A percentile compares a stretch with the other conserved stretches of the same genome.
Evolutionary conservation across 2,113 vertebrate genomes (phyloP).

Genomic region (Leuciscus idus): DNA sequence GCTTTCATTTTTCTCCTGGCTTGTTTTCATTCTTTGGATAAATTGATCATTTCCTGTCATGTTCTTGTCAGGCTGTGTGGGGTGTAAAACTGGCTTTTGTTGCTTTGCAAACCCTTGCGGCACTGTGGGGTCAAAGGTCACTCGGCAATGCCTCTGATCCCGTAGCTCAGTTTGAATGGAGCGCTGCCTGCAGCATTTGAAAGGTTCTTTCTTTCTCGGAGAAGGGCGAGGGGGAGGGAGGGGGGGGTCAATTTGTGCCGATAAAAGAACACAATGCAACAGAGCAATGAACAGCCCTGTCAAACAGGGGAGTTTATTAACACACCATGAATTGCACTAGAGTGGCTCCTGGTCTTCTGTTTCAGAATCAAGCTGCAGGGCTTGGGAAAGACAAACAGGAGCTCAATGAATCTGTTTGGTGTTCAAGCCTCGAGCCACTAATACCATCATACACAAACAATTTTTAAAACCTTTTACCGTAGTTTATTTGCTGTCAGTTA

Average conservation of each 20-base stretch:
- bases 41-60: conserved; percentile 32
- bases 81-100: conserved; percentile 53
- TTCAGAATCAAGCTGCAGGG: conserved; percentile 31
- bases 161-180: conserved; percentile 36
- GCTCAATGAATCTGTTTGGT: conserved; percentile 30
- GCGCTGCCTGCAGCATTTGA: conserved; percentile 45
- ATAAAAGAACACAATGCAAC: conserved; percentile 52
- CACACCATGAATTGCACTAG: conserved; percentile 18
- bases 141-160: conserved; percentile 47
- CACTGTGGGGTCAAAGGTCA: conserved; percentile 49
- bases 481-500: conserved; percentile 32
- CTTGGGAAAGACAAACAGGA: conserved; percentile 51
- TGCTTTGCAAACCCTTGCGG: conserved; percentile 41
- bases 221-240: neutral
- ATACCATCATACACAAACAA: conserved; percentile 22
- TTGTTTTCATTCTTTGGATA: conserved; percentile 23
- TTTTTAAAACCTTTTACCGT: conserved; percentile 21
- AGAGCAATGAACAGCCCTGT: conserved; percentile 47
- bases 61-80: conserved; percentile 42
- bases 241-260: conserved; percentile 43
- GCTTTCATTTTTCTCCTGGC: neutral
- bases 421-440: conserved; percentile 14
- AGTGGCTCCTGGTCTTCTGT: conserved; percentile 19
- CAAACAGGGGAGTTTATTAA: conserved; percentile 55
- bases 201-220: conserved; percentile 51